phyloP scores from a whole-genome alignment of 2,888 invertebrate genomes.

The Exephanes ischioxanthus region DNA sequence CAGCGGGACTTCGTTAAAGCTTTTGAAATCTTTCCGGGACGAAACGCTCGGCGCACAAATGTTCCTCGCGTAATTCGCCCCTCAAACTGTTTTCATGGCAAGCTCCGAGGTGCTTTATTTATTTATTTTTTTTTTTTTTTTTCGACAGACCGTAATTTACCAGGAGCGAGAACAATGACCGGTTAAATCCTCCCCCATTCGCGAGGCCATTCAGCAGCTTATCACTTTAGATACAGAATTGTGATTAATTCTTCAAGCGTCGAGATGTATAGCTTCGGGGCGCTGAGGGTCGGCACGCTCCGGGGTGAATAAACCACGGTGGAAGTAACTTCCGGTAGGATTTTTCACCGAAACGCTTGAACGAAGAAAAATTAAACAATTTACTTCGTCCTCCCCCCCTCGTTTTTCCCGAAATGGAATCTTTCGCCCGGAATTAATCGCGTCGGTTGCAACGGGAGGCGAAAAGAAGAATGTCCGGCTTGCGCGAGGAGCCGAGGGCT shows the following conservation, averaged over 20 bases:
- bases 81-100: conserved; percentile 1
- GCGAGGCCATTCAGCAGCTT: background rate
- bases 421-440: too few species aligned
- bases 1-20: background rate
- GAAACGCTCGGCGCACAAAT: background rate
- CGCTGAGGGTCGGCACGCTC: too few species aligned
- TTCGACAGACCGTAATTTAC: background rate
- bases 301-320: background rate
- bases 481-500: too few species aligned
- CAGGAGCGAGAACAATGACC: background rate
- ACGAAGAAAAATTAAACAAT: too few species aligned
- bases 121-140: too few species aligned
- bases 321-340: background rate
- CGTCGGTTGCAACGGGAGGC: too few species aligned
- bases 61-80: background rate
- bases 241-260: background rate
- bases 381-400: too few species aligned
- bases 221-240: background rate
- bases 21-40: conserved; percentile 5
- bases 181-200: background rate
- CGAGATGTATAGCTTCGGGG: background rate
- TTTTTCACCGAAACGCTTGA: too few species aligned
- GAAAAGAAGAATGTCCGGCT: too few species aligned
- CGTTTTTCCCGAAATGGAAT: too few species aligned
- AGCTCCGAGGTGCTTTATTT: background rate